Conservation (phyloP, 2,888 invertebrate species). For the Drosophila niveifrons region DNA sequence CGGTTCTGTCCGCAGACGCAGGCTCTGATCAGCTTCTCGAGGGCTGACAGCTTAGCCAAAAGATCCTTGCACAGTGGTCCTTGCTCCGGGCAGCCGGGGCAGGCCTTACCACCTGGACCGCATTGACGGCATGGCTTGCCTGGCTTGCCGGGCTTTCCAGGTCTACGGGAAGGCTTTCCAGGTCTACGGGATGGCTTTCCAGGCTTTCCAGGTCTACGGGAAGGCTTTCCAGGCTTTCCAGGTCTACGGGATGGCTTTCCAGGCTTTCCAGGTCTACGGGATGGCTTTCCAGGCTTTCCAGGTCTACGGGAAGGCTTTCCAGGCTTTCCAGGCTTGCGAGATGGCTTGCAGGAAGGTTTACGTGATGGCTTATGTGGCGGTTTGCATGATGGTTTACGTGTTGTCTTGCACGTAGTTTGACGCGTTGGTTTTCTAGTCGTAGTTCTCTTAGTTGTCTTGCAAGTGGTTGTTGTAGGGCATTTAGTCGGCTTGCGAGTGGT, state of each 20-base stretch:
- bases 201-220: background rate
- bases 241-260: too few relatives aligned
- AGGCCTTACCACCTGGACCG: slow-evolving; percentile 10
- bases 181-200: too few relatives aligned
- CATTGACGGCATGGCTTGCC: slow-evolving; percentile 3
- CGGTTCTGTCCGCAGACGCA: background rate
- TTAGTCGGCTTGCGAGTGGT: background rate
- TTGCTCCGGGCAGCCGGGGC: slow-evolving; percentile 7
- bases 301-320: too few relatives aligned
- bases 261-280: too few relatives aligned
- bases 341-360: background rate
- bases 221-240: too few relatives aligned
- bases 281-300: slow-evolving; percentile 2
- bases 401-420: too few relatives aligned
- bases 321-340: background rate
- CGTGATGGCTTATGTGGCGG: background rate
- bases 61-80: slow-evolving; percentile 6
- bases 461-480: background rate
- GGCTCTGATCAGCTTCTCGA: background rate
- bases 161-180: too few relatives aligned
- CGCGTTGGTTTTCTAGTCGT: background rate
- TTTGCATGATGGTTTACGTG: background rate
- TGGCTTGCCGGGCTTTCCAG: too few relatives aligned
- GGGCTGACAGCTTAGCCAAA: background rate
- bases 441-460: background rate